Conservation (phyloP, 2,113 vertebrate genomes). For the Callithrix jacchus region DNA sequence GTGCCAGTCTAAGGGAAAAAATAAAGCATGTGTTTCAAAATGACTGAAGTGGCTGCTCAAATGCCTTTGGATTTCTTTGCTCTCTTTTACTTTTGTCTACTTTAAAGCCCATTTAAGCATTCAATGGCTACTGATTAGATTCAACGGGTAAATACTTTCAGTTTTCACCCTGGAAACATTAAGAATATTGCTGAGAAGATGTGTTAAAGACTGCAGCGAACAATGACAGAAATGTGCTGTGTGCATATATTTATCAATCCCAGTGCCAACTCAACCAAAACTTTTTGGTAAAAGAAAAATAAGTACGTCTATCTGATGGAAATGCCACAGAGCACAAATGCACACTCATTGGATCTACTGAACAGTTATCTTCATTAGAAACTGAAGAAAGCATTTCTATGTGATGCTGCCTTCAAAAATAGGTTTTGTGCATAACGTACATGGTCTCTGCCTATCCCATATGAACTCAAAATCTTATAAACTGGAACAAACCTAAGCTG, state of each 20-base stretch:
- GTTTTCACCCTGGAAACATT: not conserved
- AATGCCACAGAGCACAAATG: not conserved
- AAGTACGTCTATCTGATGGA: not conserved
- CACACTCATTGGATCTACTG: not conserved
- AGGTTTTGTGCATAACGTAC: not conserved
- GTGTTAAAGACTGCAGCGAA: not conserved
- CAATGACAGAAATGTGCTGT: not conserved
- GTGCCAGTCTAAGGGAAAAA: not conserved
- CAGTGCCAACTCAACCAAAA: not conserved
- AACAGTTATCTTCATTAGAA: not conserved
- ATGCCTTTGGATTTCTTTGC: not conserved
- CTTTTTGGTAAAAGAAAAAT: not conserved
- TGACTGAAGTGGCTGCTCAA: not conserved
- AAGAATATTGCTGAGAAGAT: not conserved
- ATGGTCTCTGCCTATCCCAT: not conserved
- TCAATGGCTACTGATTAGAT: not conserved
- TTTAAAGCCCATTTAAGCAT: not conserved
- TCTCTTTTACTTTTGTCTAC: not conserved
- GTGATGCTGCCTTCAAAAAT: not conserved
- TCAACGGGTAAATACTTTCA: not conserved
- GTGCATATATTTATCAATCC: not conserved
- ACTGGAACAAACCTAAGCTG: not conserved
- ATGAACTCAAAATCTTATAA: not conserved
- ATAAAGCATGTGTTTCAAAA: not conserved
- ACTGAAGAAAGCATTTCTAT: not conserved